These are phyloP conservation scores for Drosophila demipolita DNA, from an alignment of 2,888 invertebrate species.

Conservation along the genomic window DNA sequence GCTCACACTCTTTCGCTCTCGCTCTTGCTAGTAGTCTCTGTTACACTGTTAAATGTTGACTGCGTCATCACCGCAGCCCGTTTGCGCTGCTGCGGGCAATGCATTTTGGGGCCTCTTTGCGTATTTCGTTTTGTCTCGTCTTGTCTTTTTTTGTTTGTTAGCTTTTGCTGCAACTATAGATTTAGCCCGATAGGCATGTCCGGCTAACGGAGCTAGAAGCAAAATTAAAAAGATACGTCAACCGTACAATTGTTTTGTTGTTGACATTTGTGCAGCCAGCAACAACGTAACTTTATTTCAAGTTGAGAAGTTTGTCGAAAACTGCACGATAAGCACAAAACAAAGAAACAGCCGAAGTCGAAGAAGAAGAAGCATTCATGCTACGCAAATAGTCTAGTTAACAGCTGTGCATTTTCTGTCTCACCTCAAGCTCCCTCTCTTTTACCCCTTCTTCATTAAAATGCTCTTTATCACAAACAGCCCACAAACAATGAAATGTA, in stretches of 20 bases:
- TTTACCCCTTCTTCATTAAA: neutral
- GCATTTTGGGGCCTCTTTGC: slow-evolving; percentile 45
- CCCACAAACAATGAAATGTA: slow-evolving; percentile 4
- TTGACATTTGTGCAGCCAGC: slow-evolving; percentile 32
- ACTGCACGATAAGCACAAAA: slow-evolving; percentile 24
- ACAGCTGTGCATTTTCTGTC: neutral
- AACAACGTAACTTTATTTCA: slow-evolving; percentile 16
- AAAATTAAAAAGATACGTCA: slow-evolving; percentile 18
- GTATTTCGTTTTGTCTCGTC: slow-evolving; percentile 15
- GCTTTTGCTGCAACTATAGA: slow-evolving; percentile 21
- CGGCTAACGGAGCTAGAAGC: slow-evolving; percentile 47
- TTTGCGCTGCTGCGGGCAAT: slow-evolving; percentile 15
- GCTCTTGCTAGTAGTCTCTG: neutral
- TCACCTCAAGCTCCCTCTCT: neutral
- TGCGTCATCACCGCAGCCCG: slow-evolving; percentile 4
- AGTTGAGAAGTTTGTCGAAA: slow-evolving; percentile 30
- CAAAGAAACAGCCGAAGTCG: neutral
- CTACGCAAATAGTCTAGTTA: slow-evolving; percentile 22
- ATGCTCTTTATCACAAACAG: slow-evolving; percentile 8
- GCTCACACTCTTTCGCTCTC: neutral
- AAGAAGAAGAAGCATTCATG: neutral
- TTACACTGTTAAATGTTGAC: neutral
- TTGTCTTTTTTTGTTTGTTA: slow-evolving; percentile 24
- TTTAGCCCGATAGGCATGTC: slow-evolving; percentile 45
- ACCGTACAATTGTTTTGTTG: slow-evolving; percentile 39